phyloP scores from a whole-genome alignment of 2,888 invertebrate species.

The Holacanthella duospinosa region DNA sequence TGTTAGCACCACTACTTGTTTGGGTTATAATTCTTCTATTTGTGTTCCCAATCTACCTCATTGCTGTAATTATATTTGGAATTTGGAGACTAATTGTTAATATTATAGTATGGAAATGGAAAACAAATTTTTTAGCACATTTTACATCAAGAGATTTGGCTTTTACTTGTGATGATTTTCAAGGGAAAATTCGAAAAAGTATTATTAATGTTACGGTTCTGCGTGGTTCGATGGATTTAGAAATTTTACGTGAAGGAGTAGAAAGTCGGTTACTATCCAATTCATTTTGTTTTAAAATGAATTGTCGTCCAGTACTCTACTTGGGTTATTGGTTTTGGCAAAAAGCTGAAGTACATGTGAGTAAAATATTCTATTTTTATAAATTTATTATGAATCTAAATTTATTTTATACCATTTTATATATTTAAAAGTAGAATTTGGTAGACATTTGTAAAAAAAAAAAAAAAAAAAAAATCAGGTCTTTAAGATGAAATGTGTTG shows the following conservation, averaged over 20 bases:
- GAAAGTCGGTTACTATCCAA: slow-evolving; percentile 24
- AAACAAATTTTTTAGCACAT: slow-evolving; percentile 23
- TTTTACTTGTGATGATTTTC: slow-evolving; percentile 34
- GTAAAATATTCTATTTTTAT: slow-evolving; percentile 2
- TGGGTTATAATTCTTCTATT: slow-evolving; percentile 34
- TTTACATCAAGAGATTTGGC: slow-evolving; percentile 34
- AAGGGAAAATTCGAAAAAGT: slow-evolving; percentile 32
- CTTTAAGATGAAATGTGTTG: too few species aligned
- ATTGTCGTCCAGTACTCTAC: slow-evolving; percentile 29
- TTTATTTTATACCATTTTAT: too few species aligned
- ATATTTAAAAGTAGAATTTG: too few species aligned
- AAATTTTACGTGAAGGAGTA: slow-evolving; percentile 20
- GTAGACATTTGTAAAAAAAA: too few species aligned
- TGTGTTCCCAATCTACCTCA: slow-evolving; percentile 26
- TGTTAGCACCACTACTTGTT: slow-evolving; percentile 34
- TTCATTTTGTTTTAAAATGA: slow-evolving; percentile 26
- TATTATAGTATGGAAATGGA: slow-evolving; percentile 18
- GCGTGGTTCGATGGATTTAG: slow-evolving; percentile 22
- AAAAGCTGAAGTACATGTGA: slow-evolving; percentile 27
- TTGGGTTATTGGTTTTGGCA: slow-evolving; percentile 37
- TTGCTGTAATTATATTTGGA: slow-evolving; percentile 26
- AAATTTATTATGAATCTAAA: neutral
- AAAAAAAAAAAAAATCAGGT: too few species aligned
- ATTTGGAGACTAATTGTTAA: slow-evolving; percentile 32
- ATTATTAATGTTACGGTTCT: slow-evolving; percentile 30